Percentiles rank a stretch among this genome's conserved stretches.
These are phyloP conservation scores for Nibea albiflora DNA, from an alignment of 2,113 vertebrate species.

Conservation along the genomic window DNA sequence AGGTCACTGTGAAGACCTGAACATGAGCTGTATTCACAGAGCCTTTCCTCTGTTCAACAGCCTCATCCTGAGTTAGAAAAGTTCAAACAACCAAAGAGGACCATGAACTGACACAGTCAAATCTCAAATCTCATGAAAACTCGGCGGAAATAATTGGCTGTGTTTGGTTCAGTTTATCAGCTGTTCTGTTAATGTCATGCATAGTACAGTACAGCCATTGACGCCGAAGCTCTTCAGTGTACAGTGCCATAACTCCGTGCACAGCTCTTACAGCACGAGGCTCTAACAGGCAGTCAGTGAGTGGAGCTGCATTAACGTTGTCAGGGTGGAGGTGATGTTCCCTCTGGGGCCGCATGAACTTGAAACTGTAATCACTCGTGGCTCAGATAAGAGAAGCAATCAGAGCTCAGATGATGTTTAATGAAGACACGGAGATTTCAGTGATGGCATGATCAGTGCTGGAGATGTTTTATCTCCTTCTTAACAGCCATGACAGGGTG, in stretches of 20 bases:
- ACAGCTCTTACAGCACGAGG: background rate
- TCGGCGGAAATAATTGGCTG: no score
- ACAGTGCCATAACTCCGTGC: background rate
- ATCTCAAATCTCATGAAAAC: no score
- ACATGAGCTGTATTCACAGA: no score
- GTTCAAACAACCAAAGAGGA: no score
- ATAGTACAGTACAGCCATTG: background rate
- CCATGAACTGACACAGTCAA: no score
- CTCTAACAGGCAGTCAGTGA: background rate
- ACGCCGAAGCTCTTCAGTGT: background rate
- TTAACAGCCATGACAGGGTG: background rate
- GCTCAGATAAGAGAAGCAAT: slow-evolving; percentile 15
- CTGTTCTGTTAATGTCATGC: no score
- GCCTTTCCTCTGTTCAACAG: no score
- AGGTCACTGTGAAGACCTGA: no score
- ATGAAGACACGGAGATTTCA: background rate
- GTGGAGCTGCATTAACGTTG: background rate
- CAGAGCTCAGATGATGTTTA: background rate
- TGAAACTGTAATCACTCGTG: slow-evolving; percentile 16
- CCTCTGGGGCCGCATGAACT: slow-evolving; percentile 9
- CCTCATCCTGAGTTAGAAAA: no score
- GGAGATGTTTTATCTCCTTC: background rate
- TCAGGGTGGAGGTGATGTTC: background rate
- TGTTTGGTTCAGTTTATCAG: no score
- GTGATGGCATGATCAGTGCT: no score